Percentiles rank a stretch among this genome's conserved stretches.
Evolutionary conservation across 2,888 invertebrate species (phyloP).

Genomic region (Callinectes sapidus): DNA sequence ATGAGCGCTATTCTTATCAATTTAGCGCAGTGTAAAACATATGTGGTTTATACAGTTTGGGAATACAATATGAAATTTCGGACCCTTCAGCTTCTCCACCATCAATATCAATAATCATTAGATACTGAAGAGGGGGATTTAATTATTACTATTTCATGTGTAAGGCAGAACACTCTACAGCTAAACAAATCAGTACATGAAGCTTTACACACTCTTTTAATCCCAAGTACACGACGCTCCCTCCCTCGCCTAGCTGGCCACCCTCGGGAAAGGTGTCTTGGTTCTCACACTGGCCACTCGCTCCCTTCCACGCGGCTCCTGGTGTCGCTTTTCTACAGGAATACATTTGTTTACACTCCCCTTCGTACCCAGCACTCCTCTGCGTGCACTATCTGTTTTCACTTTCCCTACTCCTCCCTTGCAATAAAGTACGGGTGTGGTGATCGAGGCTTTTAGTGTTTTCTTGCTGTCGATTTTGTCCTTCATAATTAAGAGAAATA

Average conservation of each 20-base stretch:
- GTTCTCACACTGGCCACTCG: background rate
- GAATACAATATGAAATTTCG: no score
- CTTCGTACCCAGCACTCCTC: conserved; percentile 29
- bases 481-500: conserved; percentile 1
- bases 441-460: background rate
- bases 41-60: no score
- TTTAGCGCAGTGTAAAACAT: no score
- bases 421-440: background rate
- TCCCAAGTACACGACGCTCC: background rate
- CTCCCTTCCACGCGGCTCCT: background rate
- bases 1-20: no score
- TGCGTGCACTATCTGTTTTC: conserved; percentile 22
- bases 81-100: background rate
- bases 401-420: background rate
- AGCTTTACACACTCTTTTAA: background rate
- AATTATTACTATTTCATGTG: background rate
- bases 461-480: background rate
- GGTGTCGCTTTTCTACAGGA: background rate
- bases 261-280: conserved; percentile 28
- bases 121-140: background rate
- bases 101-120: background rate
- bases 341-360: conserved; percentile 30
- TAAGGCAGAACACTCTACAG: background rate
- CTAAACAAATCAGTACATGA: background rate
- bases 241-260: background rate